Base-by-base conservation (phyloP, 2,888 invertebrate genomes). In the Drosophila conformis region DNA sequence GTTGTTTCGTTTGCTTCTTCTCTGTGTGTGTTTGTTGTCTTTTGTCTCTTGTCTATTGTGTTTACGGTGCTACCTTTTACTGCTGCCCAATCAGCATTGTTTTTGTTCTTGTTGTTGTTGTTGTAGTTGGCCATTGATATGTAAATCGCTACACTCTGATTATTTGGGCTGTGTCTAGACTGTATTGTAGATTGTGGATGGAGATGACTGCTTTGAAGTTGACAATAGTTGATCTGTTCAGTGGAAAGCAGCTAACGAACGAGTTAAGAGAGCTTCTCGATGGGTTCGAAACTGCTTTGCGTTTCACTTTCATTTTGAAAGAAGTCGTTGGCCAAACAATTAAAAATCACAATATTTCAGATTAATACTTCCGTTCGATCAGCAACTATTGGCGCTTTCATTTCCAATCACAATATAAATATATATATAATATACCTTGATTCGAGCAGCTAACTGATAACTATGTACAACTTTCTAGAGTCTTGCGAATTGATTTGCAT, bases 401-500 rank as follows among this genome's bases (percentile, higher is more conserved):
- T 70, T 69, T 76, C 68, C 42, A 42, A 70, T 65, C 66, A 49
- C 15, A 25, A 46, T 25, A 46, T 53, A 15, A 11, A 53, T 31
- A 62, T 8, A 63, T 35, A 46, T 40, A n/a, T 5, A 46, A 10
- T 13, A 46, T 25, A 46, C 21, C 8, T 11, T 11, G 42, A 42
- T 42, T 42, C 11, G 11, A 21, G 5, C 42, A 21, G 21, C 15
- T 21, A 69, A 29, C 25, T 49, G 27, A 53, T 63, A 59, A 21
- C 33, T 48, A 76, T 33, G 38, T 70, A 36, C 53, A 18, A 76
- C 78, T 78, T 78, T 78, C 78, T 78, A 78, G 63, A 49, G 49
- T 51, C 64, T 72, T 51, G 35, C 53, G 69, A 73, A 83, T 85
- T 64, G 80, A 84, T 86, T 84, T 83, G 82, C 86, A 83, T 84